Evolutionary conservation across 1,140 invertebrate species (phyloP).

Genomic region (Tetragonula clypearis): DNA sequence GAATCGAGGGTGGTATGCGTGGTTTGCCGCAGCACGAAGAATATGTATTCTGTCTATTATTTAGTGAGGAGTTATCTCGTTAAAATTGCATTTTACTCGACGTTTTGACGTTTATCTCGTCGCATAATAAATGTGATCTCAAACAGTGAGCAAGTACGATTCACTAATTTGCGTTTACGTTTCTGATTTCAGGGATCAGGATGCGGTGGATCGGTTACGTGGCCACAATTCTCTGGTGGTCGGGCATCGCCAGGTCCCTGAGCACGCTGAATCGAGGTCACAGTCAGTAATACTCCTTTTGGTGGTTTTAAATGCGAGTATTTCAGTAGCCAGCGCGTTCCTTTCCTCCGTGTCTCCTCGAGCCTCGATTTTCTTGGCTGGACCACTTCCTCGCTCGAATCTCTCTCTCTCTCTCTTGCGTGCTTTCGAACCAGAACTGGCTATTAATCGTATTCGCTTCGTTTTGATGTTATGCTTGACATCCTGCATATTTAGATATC

Average conservation of each 20-base stretch:
- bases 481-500: neutral
- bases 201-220: conserved; percentile 82
- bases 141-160: no score
- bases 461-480: conserved; percentile 5
- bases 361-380: conserved; percentile 4
- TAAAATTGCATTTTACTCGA: no score
- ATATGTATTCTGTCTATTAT: no score
- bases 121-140: no score
- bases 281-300: conserved; percentile 75
- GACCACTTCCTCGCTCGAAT: neutral
- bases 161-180: neutral
- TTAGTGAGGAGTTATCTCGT: no score
- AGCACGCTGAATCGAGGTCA: conserved; percentile 81
- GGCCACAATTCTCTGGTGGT: conserved; percentile 82
- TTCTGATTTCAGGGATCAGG: conserved; percentile 77
- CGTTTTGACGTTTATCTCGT: no score
- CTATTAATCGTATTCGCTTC: conserved; percentile 18
- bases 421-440: conserved; percentile 6
- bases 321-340: conserved; percentile 29
- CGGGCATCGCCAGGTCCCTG: conserved; percentile 80
- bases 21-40: no score
- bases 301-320: conserved; percentile 53
- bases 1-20: no score
- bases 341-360: neutral
- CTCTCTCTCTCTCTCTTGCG: neutral